Percentiles rank a stretch among this genome's conserved stretches.
Conservation (phyloP, 2,888 invertebrate genomes). For the Pinctada fucata region DNA sequence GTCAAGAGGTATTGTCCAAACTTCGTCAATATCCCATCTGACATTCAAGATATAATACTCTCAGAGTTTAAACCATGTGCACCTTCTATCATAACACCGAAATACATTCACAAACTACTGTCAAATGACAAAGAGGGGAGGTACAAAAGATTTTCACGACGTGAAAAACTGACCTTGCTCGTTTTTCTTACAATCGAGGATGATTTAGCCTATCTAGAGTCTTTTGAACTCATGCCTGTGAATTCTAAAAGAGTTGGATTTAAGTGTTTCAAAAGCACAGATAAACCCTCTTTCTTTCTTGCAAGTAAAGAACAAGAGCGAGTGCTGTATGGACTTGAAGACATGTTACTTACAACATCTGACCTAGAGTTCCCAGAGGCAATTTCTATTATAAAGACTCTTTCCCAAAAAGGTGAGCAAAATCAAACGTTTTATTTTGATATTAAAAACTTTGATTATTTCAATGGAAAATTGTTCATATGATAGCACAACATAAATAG, state of each 20-base stretch:
- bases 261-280: neutral
- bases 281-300: neutral
- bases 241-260: neutral
- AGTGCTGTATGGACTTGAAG: neutral
- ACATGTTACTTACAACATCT: no score
- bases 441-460: no score
- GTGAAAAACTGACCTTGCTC: slow-evolving; percentile 8
- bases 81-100: neutral
- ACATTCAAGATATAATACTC: neutral
- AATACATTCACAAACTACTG: neutral
- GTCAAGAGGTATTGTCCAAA: neutral
- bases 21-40: slow-evolving; percentile 4
- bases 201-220: neutral
- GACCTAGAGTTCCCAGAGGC: no score
- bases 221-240: slow-evolving; percentile 9
- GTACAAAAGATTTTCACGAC: neutral
- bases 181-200: slow-evolving; percentile 5
- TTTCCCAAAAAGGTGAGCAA: no score
- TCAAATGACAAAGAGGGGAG: no score
- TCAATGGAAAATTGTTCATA: no score
- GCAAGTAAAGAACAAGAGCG: neutral
- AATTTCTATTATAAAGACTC: no score
- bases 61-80: neutral
- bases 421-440: no score
- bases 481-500: no score